These are phyloP conservation scores for Galago senegalensis DNA, from an alignment of 2,797 vertebrate genomes.

Conservation along the genomic window DNA sequence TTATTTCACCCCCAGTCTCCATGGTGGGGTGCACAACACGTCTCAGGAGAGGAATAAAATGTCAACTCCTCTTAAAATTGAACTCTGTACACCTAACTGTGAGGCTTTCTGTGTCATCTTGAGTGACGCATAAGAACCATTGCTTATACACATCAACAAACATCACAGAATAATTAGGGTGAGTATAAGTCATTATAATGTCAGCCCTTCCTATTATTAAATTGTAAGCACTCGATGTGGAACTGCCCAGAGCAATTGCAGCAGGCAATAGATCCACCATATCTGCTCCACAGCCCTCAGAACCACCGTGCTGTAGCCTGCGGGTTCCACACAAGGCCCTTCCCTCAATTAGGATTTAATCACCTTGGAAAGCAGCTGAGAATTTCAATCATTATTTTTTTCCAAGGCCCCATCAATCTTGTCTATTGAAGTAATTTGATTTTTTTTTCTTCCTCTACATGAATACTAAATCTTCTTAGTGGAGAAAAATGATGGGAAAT, in stretches of 20 bases:
- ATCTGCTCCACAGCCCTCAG: slow-evolving; percentile 37
- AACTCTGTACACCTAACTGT: neutral
- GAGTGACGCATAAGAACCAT: neutral
- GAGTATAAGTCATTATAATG: slow-evolving; percentile 73
- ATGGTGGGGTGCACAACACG: neutral
- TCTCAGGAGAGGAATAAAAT: neutral
- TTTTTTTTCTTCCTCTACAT: slow-evolving; percentile 23
- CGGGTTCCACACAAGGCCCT: slow-evolving; percentile 4
- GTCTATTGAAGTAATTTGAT: slow-evolving; percentile 81
- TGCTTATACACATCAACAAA: slow-evolving; percentile 35
- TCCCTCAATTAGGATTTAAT: slow-evolving; percentile 83
- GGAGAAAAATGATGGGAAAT: neutral
- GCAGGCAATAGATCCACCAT: neutral
- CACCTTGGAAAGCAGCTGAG: slow-evolving; percentile 66
- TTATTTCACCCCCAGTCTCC: neutral
- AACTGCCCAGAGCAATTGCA: slow-evolving; percentile 69
- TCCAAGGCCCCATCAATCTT: slow-evolving; percentile 71
- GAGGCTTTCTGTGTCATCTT: neutral
- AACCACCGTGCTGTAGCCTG: neutral
- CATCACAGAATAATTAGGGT: slow-evolving; percentile 67
- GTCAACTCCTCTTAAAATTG: neutral
- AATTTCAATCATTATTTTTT: slow-evolving; percentile 74
- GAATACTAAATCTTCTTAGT: slow-evolving; percentile 65
- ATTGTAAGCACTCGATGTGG: neutral
- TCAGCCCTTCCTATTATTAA: slow-evolving; percentile 73